These are phyloP conservation scores for Cyprinodon brontotheroides DNA, from an alignment of 2,113 vertebrate species.

Conservation along the genomic window DNA sequence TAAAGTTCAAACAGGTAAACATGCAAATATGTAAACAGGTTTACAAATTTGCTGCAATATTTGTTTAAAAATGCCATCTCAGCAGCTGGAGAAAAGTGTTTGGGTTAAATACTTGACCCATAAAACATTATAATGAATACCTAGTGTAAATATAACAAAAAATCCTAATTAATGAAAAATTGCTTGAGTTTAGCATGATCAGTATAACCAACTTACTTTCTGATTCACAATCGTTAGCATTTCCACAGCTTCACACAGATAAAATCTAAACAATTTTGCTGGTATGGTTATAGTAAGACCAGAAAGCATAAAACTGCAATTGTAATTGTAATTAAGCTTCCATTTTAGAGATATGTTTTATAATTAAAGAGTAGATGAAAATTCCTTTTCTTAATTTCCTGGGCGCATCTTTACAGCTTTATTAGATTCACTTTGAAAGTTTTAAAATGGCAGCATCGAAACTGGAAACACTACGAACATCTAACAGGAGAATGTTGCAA, in stretches of 20 bases:
- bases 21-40: too few species aligned
- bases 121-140: too few species aligned
- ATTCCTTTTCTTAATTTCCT: background rate
- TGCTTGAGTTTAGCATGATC: too few species aligned
- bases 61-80: too few species aligned
- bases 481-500: constrained; percentile 58
- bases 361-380: background rate
- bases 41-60: too few species aligned
- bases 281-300: constrained; percentile 1
- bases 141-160: too few species aligned
- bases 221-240: background rate
- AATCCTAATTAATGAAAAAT: too few species aligned
- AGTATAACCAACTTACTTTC: too few species aligned
- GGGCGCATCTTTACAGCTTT: background rate
- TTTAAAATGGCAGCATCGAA: constrained; percentile 39
- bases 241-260: background rate
- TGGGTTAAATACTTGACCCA: too few species aligned
- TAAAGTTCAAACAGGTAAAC: too few species aligned
- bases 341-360: background rate
- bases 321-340: background rate
- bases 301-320: background rate
- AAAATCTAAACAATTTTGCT: background rate
- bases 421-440: background rate
- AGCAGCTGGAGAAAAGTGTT: too few species aligned
- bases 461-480: constrained; percentile 60